Evolutionary conservation across 2,113 vertebrate species (phyloP).

Genomic region (Turdus rufiventris): DNA sequence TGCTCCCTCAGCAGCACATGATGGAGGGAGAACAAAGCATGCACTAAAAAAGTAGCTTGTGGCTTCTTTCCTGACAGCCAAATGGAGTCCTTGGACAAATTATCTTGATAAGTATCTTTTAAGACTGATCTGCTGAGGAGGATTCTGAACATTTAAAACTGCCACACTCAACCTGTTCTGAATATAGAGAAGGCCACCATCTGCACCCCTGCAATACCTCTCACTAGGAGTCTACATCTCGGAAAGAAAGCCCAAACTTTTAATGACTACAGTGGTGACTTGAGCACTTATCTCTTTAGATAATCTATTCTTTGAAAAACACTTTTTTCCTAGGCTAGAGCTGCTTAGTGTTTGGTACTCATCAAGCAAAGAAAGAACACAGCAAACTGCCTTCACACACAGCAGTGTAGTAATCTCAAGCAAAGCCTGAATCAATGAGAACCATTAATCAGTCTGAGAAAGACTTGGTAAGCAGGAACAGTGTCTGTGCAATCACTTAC

Average conservation of each 20-base stretch:
- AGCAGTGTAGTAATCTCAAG: neutral
- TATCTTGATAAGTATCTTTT: neutral
- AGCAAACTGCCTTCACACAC: neutral
- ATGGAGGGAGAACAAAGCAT: neutral
- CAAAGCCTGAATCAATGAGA: neutral
- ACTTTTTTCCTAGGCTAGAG: neutral
- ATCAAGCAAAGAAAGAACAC: neutral
- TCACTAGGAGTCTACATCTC: neutral
- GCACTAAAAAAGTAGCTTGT: neutral
- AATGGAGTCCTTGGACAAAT: neutral
- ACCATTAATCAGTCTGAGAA: slow-evolving; percentile 25
- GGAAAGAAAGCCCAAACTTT: neutral
- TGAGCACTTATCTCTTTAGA: neutral
- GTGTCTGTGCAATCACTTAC: slow-evolving; percentile 1
- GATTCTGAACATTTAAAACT: neutral
- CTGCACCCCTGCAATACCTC: neutral
- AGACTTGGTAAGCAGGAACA: neutral
- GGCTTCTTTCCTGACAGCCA: neutral
- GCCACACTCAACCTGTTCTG: neutral
- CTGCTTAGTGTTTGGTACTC: neutral
- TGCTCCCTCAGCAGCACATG: neutral
- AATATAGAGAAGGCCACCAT: neutral
- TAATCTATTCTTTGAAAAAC: neutral
- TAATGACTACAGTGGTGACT: neutral
- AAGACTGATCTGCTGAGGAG: neutral